Percentiles rank a stretch among this genome's conserved stretches.
phyloP scores from a whole-genome alignment of 2,797 vertebrate genomes.

The Poecilia velifera region DNA sequence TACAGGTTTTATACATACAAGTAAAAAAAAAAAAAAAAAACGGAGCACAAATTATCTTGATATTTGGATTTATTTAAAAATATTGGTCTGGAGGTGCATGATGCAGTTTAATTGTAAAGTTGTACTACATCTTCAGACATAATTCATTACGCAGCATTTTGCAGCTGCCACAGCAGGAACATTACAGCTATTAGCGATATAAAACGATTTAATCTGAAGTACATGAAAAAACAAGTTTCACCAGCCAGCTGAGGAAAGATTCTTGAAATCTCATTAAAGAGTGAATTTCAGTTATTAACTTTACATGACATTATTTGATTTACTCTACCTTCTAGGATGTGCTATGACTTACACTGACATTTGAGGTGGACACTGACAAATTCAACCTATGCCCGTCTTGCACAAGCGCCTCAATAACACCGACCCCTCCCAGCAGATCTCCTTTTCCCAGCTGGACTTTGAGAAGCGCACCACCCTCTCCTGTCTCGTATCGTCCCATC shows the following conservation, averaged over 20 bases:
- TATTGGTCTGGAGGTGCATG: no score
- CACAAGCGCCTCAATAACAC: not conserved
- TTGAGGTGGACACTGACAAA: conserved; percentile 38
- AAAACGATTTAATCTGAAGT: not conserved
- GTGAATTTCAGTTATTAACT: not conserved
- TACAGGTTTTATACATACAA: not conserved
- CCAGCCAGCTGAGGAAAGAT: not conserved
- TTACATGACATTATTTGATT: not conserved
- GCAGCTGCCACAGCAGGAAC: not conserved
- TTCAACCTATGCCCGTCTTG: conserved; percentile 9
- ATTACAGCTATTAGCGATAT: not conserved
- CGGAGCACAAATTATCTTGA: not conserved
- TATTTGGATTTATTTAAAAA: not conserved
- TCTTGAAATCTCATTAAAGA: not conserved
- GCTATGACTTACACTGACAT: not conserved
- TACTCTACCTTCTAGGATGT: not conserved
- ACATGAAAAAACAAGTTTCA: not conserved
- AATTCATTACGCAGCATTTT: not conserved
- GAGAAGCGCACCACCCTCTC: conserved; percentile 24
- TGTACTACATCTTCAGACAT: not conserved
- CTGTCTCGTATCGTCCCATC: conserved; percentile 20
- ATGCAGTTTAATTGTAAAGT: not conserved
- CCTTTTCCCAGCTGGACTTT: conserved; percentile 14
- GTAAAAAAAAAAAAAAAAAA: not conserved
- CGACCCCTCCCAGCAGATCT: conserved; percentile 17